These are phyloP conservation scores for Sorex fumeus DNA, from an alignment of 2,113 vertebrate species.

Conservation along the genomic window DNA sequence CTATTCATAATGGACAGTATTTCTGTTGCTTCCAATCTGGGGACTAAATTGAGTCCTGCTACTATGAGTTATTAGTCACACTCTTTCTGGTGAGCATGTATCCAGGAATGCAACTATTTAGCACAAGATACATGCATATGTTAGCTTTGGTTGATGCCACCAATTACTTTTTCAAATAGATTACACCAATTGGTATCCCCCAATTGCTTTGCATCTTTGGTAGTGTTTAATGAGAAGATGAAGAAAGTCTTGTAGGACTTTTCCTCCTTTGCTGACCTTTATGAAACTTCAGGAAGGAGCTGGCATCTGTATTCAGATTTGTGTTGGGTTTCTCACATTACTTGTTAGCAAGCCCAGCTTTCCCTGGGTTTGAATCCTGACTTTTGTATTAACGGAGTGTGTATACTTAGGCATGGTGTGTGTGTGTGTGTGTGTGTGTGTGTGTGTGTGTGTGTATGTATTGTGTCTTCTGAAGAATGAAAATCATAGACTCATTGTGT, in stretches of 20 bases:
- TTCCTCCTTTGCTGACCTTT: background rate
- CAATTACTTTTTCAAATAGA: background rate
- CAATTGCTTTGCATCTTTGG: background rate
- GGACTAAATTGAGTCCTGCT: slow-evolving; percentile 21
- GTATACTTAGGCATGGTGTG: background rate
- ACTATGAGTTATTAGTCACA: background rate
- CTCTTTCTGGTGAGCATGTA: slow-evolving; percentile 1
- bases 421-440: background rate
- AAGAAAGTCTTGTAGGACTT: background rate
- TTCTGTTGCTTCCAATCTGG: background rate
- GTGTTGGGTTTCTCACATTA: slow-evolving; percentile 37
- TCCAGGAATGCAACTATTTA: background rate
- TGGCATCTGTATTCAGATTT: background rate
- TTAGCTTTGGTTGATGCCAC: background rate
- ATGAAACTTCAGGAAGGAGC: slow-evolving; percentile 27
- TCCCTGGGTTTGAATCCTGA: slow-evolving; percentile 25
- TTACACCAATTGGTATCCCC: background rate
- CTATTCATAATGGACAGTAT: background rate
- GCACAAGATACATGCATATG: background rate
- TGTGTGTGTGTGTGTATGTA: background rate
- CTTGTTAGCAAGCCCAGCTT: background rate
- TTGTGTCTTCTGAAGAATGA: background rate
- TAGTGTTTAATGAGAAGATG: background rate
- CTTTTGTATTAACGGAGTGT: background rate
- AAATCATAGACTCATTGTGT: background rate